A percentile compares a stretch with the other conserved stretches of the same genome.
These are phyloP conservation scores for Danio jaintianensis DNA, from an alignment of 2,797 vertebrate species.

Conservation along the genomic window DNA sequence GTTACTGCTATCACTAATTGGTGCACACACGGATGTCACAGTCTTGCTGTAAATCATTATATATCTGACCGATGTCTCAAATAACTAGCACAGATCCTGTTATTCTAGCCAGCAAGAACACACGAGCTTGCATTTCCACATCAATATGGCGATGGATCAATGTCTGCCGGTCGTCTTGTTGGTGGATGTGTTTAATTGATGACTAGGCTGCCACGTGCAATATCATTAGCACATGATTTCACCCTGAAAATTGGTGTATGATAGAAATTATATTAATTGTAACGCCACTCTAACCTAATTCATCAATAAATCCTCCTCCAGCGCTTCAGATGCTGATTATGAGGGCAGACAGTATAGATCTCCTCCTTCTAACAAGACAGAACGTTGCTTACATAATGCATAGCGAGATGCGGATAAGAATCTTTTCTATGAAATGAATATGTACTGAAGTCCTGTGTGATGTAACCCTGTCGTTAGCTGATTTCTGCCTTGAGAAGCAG, in stretches of 20 bases:
- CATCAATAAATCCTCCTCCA: conserved; percentile 17
- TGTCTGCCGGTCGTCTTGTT: conserved; percentile 47
- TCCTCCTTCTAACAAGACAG: conserved; percentile 17
- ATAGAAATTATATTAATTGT: conserved; percentile 61
- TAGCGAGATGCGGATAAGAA: conserved; percentile 15
- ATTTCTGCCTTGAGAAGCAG: conserved; percentile 36
- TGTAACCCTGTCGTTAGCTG: conserved; percentile 34
- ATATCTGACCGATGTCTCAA: conserved; percentile 11
- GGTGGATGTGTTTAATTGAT: conserved; percentile 69
- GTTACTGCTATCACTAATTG: neutral
- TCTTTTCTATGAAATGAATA: conserved; percentile 38
- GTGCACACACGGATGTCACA: neutral
- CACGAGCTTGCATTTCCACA: conserved; percentile 34
- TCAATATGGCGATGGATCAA: conserved; percentile 53
- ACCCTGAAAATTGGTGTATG: conserved; percentile 60
- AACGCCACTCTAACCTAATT: conserved; percentile 35
- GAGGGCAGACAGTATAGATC: conserved; percentile 4
- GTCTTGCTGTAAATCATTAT: conserved; percentile 26
- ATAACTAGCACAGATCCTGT: conserved; percentile 28
- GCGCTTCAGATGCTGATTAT: conserved; percentile 19
- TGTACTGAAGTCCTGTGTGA: conserved; percentile 34
- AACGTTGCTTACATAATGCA: conserved; percentile 26
- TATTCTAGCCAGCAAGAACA: conserved; percentile 31
- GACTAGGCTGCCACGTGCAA: conserved; percentile 51
- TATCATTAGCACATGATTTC: conserved; percentile 68